Percentiles rank a stretch among this genome's conserved stretches.
phyloP scores from a whole-genome alignment of 2,888 invertebrate genomes.

The Nomada fabriciana region DNA sequence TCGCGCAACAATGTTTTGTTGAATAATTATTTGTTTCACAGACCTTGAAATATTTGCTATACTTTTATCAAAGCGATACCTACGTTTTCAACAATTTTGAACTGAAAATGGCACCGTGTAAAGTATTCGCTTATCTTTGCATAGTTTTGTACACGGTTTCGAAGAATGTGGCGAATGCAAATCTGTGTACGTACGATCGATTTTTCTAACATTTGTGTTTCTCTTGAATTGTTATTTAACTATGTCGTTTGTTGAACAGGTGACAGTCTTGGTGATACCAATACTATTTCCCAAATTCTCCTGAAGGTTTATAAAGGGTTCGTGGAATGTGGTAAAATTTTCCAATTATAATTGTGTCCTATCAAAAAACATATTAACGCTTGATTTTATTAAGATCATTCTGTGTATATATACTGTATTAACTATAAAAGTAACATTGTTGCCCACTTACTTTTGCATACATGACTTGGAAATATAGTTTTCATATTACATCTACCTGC shows the following conservation, averaged over 20 bases:
- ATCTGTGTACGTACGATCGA: constrained; percentile 36
- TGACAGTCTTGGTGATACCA: neutral
- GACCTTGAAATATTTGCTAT: no score
- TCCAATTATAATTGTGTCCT: neutral
- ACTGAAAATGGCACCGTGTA: constrained; percentile 18
- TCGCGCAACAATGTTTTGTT: no score
- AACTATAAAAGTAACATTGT: no score
- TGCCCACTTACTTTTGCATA: no score
- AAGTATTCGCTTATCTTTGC: neutral
- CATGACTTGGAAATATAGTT: no score
- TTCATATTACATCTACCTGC: no score
- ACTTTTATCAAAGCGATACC: no score
- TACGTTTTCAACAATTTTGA: neutral
- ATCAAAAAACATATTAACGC: no score
- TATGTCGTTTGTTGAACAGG: constrained; percentile 18
- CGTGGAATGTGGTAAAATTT: neutral
- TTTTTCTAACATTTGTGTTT: no score
- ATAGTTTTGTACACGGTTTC: constrained; percentile 8
- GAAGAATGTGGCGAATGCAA: neutral
- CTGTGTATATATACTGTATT: no score
- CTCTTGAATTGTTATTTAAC: neutral
- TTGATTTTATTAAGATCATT: no score
- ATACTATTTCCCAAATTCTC: neutral
- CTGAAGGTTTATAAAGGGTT: constrained; percentile 44
- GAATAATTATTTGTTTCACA: no score